Evolutionary conservation across 2,888 invertebrate species (phyloP).

Genomic region (Exocentrus adspersus): DNA sequence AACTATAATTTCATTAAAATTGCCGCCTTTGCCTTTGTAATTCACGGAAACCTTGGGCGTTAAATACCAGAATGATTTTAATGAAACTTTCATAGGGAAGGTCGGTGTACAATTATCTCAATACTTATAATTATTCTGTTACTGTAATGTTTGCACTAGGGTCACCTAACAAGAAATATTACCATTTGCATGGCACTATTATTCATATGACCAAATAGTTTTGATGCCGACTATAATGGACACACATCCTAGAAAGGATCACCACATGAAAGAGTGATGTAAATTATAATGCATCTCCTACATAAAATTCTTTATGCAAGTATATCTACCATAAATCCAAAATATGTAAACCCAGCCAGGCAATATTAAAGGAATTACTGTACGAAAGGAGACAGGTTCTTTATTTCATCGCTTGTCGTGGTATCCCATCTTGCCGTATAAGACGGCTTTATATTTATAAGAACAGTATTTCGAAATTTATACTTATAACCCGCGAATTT

Average conservation of each 20-base stretch:
- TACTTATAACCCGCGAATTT: slow-evolving; percentile 17
- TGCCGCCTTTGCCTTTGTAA: not conserved
- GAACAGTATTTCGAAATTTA: slow-evolving; percentile 21
- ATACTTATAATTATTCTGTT: not conserved
- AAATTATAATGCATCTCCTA: slow-evolving; percentile 17
- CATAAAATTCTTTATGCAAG: slow-evolving; percentile 15
- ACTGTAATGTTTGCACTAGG: not conserved
- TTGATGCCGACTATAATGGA: too few relatives aligned
- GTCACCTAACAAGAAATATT: slow-evolving; percentile 2
- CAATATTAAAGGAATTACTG: slow-evolving; percentile 28
- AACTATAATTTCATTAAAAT: not conserved
- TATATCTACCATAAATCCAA: slow-evolving; percentile 23
- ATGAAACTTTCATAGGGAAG: not conserved
- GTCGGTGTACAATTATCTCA: not conserved
- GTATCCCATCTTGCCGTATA: slow-evolving; percentile 8
- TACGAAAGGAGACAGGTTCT: slow-evolving; percentile 25
- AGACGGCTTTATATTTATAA: slow-evolving; percentile 20
- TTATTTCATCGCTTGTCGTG: slow-evolving; percentile 20
- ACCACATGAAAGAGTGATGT: not conserved
- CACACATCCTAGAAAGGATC: too few relatives aligned
- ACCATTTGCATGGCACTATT: too few relatives aligned
- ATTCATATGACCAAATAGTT: too few relatives aligned
- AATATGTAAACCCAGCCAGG: slow-evolving; percentile 23
- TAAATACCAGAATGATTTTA: not conserved
- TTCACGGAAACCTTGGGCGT: not conserved